Evolutionary conservation across 2,888 invertebrate genomes (phyloP).

Genomic region (Diadegma fenestrale): DNA sequence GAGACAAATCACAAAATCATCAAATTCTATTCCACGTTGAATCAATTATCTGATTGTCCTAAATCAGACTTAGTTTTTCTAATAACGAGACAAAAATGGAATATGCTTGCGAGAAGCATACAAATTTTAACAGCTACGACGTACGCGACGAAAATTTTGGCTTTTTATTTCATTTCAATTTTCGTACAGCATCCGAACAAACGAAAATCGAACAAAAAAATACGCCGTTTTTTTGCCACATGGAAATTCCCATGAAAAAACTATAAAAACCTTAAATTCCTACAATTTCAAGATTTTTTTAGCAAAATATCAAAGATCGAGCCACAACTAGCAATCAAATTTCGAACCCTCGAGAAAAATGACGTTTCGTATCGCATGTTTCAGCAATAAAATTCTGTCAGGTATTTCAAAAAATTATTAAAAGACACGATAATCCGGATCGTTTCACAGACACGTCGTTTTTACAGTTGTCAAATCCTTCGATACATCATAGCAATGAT

Average conservation of each 20-base stretch:
- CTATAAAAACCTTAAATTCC: neutral
- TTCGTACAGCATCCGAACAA: neutral
- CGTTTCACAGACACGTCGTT: conserved; percentile 40
- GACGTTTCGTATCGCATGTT: neutral
- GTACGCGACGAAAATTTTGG: neutral
- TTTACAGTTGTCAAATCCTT: conserved; percentile 49
- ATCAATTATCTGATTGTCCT: neutral
- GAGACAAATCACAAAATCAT: neutral
- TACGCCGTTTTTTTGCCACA: neutral
- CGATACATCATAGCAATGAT: conserved; percentile 26
- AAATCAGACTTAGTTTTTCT: neutral
- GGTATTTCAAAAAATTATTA: neutral
- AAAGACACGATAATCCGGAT: conserved; percentile 25
- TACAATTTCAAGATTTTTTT: neutral
- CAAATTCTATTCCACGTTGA: neutral
- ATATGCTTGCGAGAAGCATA: neutral
- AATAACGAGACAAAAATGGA: neutral
- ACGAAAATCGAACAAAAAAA: neutral
- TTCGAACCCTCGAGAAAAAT: neutral
- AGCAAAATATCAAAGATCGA: neutral
- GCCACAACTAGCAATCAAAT: neutral
- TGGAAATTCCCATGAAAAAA: neutral
- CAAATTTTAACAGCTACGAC: neutral
- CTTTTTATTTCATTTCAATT: neutral
- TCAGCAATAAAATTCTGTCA: neutral